Base-by-base conservation (phyloP, 2,888 invertebrate species). In the Aspidiotus rigidus region DNA sequence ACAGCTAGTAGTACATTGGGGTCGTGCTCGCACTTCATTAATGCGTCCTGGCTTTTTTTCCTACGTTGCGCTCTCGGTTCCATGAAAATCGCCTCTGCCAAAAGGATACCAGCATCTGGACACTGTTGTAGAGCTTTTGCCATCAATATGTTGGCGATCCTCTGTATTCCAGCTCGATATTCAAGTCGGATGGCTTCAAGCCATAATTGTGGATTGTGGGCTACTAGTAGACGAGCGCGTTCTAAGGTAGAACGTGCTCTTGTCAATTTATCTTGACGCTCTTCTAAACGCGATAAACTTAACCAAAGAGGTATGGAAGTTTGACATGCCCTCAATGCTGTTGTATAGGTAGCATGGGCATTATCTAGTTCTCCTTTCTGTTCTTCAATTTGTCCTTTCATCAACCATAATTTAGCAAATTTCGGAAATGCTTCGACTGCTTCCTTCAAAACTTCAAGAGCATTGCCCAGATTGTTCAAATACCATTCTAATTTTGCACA, bases 401-500 rank as follows among this genome's bases (percentile, higher is more conserved):
- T 99, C 89, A 99, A 90, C 89, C 97, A 95, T 57, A 99, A 79
- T 80, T 98, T 99, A 0, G 96, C 86, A 77, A 91, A 97, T 76
- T 94, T 93, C 0, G 88, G 86, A 76, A 96, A 99, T 49, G 89
- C 78, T 76, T 89, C 87, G 13, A 95, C 85, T 0, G 95, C 97
- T 77, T 97, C 94, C 54, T 90, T 89, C 6, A 98, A 79, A 13
- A 99, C 79, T 69, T 84, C 83, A 9, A 92, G 78, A 0, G 97
- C 91, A 16, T 86, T 87, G 9, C 86, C 83, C 61, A 92, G 80
- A 76, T 97, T 91, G 75, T 91, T 87, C 1, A 98, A 79, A 17
- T 95, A 95, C 99, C 99, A 99, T 81, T 99, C 99, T 28, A 99
- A 81, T 77, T 92, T 93, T 0, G 95, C 96, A 28, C 96, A 97